Evolutionary conservation across 2,888 invertebrate genomes (phyloP).

Genomic region (Muschampia plurimacula): DNA sequence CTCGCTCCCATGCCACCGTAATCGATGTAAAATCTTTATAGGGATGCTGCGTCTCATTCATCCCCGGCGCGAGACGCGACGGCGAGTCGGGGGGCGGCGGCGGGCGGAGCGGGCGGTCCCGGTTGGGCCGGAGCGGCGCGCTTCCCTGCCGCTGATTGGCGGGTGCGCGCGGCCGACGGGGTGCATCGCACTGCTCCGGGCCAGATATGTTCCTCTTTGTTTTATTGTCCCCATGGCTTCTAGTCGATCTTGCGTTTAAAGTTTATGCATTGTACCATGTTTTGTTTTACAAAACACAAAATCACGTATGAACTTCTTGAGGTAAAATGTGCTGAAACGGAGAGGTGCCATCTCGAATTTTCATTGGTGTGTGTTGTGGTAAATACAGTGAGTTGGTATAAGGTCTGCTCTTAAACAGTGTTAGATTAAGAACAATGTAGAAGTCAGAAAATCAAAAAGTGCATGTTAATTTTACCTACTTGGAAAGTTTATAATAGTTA

Average conservation of each 20-base stretch:
- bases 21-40: constrained; percentile 80
- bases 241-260: constrained; percentile 84
- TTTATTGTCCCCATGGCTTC: constrained; percentile 84
- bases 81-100: constrained; percentile 52
- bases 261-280: constrained; percentile 85
- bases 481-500: no score
- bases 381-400: neutral
- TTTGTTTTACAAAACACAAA: constrained; percentile 82
- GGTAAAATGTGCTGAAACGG: constrained; percentile 71
- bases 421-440: neutral
- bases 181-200: constrained; percentile 66
- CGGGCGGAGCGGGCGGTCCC: constrained; percentile 47
- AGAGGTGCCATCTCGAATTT: constrained; percentile 61
- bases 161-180: constrained; percentile 50
- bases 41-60: constrained; percentile 80
- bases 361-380: constrained; percentile 59
- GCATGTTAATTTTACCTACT: no score
- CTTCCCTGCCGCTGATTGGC: constrained; percentile 49
- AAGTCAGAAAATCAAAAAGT: neutral
- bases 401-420: constrained; percentile 2
- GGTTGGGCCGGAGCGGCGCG: constrained; percentile 54
- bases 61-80: constrained; percentile 53
- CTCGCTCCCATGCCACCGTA: constrained; percentile 73
- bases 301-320: constrained; percentile 81
- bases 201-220: constrained; percentile 81